Conservation (phyloP, 1,140 invertebrate species). For the Tyrophagus putrescentiae region DNA sequence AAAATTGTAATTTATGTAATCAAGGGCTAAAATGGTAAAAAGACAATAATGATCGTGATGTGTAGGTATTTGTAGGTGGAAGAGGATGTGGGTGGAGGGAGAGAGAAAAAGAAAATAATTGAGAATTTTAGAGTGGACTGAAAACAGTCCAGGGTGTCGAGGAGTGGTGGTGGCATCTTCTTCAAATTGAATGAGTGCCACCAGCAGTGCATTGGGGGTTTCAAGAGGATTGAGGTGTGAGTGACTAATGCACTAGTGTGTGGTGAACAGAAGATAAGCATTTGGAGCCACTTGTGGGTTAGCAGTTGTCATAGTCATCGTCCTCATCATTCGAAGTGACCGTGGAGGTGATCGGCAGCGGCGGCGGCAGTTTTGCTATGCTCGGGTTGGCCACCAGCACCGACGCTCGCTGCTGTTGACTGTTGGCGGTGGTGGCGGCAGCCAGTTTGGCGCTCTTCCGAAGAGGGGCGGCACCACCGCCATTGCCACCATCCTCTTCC, state of each 20-base stretch:
- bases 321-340: background rate
- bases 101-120: too few species aligned
- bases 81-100: too few species aligned
- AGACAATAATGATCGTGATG: too few species aligned
- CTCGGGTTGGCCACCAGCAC: background rate
- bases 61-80: too few species aligned
- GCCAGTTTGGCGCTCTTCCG: background rate
- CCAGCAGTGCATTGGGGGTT: too few species aligned
- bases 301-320: slow-evolving; percentile 1
- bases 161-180: too few species aligned
- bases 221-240: background rate
- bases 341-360: background rate
- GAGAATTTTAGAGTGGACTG: too few species aligned
- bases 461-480: background rate
- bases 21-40: too few species aligned
- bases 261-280: background rate
- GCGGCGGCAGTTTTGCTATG: too few species aligned
- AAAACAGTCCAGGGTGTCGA: too few species aligned
- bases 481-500: background rate
- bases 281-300: background rate
- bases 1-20: too few species aligned
- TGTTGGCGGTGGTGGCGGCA: background rate
- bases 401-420: background rate
- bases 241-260: background rate
- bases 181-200: too few species aligned